Conservation (phyloP, 2,888 invertebrate species). For the Danaus chrysippus region DNA sequence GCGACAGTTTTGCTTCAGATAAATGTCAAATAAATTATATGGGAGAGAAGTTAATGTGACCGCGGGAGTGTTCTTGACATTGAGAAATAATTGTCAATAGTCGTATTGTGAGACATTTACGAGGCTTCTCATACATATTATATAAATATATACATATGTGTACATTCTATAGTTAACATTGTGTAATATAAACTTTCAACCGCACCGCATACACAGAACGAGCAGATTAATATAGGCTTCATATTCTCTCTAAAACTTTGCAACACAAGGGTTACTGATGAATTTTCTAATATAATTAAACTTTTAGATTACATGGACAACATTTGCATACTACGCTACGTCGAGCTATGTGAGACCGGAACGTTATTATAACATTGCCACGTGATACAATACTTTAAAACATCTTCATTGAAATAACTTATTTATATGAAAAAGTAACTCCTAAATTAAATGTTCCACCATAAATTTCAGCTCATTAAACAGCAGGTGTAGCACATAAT, state of each 20-base stretch:
- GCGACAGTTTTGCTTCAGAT: constrained; percentile 16
- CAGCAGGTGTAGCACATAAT: constrained; percentile 3
- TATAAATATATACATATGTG: neutral
- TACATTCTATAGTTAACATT: neutral
- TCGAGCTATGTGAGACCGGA: constrained; percentile 9
- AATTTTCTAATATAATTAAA: constrained; percentile 29
- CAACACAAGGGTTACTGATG: constrained; percentile 25
- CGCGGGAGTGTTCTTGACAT: neutral
- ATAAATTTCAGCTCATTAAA: neutral
- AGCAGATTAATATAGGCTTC: too few relatives aligned
- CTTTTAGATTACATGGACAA: constrained; percentile 18
- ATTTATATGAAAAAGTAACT: neutral
- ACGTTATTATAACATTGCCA: constrained; percentile 17
- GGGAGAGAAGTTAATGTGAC: constrained; percentile 8
- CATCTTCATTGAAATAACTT: neutral
- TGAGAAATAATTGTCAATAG: neutral
- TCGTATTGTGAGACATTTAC: neutral
- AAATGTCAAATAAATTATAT: constrained; percentile 20
- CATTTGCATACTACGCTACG: neutral
- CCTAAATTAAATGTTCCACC: neutral
- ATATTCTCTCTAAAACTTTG: neutral
- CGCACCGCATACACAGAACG: neutral
- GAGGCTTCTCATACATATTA: neutral
- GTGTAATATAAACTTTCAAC: too few relatives aligned
- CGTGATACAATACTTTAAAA: neutral